Evolutionary conservation across 2,113 vertebrate species (phyloP), one percentile per base, ranked within the genome.

Genomic region (Meleagris gallopavo): DNA sequence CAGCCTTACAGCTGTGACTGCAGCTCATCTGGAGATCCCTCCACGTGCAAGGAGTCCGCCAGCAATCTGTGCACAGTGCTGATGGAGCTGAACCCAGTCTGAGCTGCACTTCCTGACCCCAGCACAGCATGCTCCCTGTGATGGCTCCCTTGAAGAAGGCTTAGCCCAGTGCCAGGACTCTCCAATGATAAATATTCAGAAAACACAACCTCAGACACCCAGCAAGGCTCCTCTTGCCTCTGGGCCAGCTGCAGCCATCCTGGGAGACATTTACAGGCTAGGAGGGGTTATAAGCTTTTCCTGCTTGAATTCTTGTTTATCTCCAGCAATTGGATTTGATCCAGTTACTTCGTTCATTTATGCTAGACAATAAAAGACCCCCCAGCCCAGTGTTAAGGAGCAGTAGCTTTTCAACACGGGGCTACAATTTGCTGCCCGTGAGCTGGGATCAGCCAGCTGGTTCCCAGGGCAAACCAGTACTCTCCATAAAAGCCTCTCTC

Each of bases 41-140:
- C 27, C 52, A 54, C 27, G 52, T 54, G 52, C 27, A 17, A 29
- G 27, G 52, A 54, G 15, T 30, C 27, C 17, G 27, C 52, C 27
- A 30, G 52, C 52, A 29, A 21, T 17, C 30, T 21, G 29, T 4
- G 11, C 34, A 48, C 38, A 40, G 1, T 10, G 27, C 60, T 22
- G 60, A 17, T 11, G 24, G 60, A 40, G 36, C 24, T 40, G 43
- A 60, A 2, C 2, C 17, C 43, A 16, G 22, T 6, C 4, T 0
- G 2, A 60, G 38, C n/a, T 81, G 66, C 65, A 36, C 36, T 6
- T 2, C 2, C 14, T 8, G 40, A 52, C 13, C 30, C 0, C 0
- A 27, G 38, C 52, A 58, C 46, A 55, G 7, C 16, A 5, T n/a
- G 43, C 13, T 55, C 19, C 52, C 46, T 34, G 32, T 65, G 43